These are phyloP conservation scores for Aplysina aerophoba DNA, from an alignment of 37 sponge, comb jelly and placozoan genomes.

Conservation along the genomic window DNA sequence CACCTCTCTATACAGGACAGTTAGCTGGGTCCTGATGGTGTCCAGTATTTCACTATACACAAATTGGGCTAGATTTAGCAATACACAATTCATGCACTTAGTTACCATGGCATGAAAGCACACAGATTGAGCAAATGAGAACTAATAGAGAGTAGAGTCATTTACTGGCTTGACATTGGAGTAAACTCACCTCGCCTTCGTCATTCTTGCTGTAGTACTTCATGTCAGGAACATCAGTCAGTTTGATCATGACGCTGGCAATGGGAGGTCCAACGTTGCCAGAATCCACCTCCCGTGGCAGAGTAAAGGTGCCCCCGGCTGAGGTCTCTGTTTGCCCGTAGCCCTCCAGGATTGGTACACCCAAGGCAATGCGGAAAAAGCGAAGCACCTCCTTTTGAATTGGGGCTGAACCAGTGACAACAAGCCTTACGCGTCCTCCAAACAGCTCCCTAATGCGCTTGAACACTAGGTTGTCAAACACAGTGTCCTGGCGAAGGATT, in stretches of 20 bases:
- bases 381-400: conserved; percentile 72
- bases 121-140: too few species aligned
- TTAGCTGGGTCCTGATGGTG: too few species aligned
- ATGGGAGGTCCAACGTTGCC: conserved; percentile 94
- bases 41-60: too few species aligned
- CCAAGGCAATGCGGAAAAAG: conserved; percentile 80
- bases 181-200: conserved; percentile 71
- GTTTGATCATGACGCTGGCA: conserved; percentile 73
- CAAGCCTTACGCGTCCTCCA: conserved; percentile 85
- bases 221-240: conserved; percentile 91
- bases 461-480: conserved; percentile 91
- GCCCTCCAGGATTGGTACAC: conserved; percentile 86
- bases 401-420: conserved; percentile 94
- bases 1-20: too few species aligned
- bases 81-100: not conserved
- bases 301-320: conserved; percentile 73
- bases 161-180: too few species aligned
- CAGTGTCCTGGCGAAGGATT: conserved; percentile 58
- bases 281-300: conserved; percentile 49
- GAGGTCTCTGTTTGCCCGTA: conserved; percentile 96
- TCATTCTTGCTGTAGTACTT: conserved; percentile 82
- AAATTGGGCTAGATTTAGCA: too few species aligned
- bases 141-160: too few species aligned
- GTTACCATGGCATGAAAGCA: too few species aligned
- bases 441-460: conserved; percentile 71